A percentile compares a stretch with the other conserved stretches of the same genome.
phyloP scores from a whole-genome alignment of 2,113 vertebrate genomes.

The Hyperoodon ampullatus region DNA sequence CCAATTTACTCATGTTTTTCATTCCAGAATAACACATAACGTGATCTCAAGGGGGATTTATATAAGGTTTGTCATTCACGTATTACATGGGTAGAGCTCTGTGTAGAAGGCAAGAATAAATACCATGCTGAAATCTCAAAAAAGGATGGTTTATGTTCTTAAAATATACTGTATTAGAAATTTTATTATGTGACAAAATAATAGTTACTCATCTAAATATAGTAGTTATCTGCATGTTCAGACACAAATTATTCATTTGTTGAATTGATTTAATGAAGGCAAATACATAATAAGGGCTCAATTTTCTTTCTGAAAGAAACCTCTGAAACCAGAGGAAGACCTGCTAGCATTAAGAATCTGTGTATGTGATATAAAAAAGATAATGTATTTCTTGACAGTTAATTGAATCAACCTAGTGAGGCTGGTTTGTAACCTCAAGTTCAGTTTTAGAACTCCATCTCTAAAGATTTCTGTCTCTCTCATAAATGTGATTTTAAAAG shows the following conservation, averaged over 20 bases:
- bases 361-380: neutral
- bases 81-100: slow-evolving; percentile 1
- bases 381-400: neutral
- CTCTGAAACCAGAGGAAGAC: slow-evolving; percentile 41
- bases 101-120: neutral
- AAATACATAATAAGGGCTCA: slow-evolving; percentile 48
- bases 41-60: slow-evolving; percentile 8
- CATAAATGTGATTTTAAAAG: slow-evolving; percentile 66
- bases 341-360: neutral
- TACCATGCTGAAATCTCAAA: neutral
- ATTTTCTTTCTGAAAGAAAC: slow-evolving; percentile 64
- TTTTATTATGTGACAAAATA: neutral
- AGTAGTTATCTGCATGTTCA: neutral
- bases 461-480: slow-evolving; percentile 49
- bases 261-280: neutral
- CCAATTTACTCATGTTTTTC: slow-evolving; percentile 1
- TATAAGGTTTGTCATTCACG: slow-evolving; percentile 47
- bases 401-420: slow-evolving; percentile 23
- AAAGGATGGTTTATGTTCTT: slow-evolving; percentile 10
- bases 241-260: neutral
- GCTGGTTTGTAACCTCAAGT: slow-evolving; percentile 52
- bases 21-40: neutral
- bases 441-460: slow-evolving; percentile 16
- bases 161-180: slow-evolving; percentile 19
- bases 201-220: neutral